Percentiles rank a stretch among this genome's conserved stretches.
Evolutionary conservation across 2,113 vertebrate species (phyloP).

Genomic region (Sclerurus mexicanus): DNA sequence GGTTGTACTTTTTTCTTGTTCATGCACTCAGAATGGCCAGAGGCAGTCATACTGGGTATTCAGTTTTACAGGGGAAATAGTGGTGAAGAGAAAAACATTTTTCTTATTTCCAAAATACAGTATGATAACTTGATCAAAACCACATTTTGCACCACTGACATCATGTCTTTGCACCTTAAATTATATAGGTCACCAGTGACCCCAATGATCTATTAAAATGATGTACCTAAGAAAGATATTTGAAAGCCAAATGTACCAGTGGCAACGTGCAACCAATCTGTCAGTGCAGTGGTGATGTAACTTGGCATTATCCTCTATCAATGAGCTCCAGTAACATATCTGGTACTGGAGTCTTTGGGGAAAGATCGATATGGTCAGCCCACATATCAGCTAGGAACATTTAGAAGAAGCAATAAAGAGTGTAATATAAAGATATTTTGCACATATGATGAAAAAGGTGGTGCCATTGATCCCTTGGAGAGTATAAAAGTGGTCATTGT

Average conservation of each 20-base stretch:
- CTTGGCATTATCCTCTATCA: conserved; percentile 32
- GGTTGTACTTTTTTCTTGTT: background rate
- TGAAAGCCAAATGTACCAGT: conserved; percentile 33
- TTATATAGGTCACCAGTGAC: background rate
- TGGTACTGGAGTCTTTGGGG: conserved; percentile 8
- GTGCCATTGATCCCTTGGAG: background rate
- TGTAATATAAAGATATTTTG: background rate
- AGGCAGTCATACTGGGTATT: background rate
- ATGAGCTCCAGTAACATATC: conserved; percentile 22
- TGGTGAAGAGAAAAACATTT: background rate
- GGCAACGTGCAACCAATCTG: conserved; percentile 10
- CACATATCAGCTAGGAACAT: background rate
- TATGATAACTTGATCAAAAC: background rate
- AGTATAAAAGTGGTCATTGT: background rate
- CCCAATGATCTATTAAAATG: conserved; percentile 14
- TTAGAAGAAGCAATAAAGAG: conserved; percentile 20
- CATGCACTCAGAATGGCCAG: background rate
- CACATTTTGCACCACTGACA: conserved; percentile 25
- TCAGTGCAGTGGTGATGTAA: conserved; percentile 40
- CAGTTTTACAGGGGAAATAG: background rate
- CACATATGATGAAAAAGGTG: background rate
- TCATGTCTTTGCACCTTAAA: conserved; percentile 47
- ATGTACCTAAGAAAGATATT: conserved; percentile 43
- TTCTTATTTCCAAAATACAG: background rate
- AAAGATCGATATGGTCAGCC: conserved; percentile 25